A percentile compares a stretch with the other conserved stretches of the same genome.
phyloP scores from a whole-genome alignment of 2,888 invertebrate species.

The Drosophila ezoana region DNA sequence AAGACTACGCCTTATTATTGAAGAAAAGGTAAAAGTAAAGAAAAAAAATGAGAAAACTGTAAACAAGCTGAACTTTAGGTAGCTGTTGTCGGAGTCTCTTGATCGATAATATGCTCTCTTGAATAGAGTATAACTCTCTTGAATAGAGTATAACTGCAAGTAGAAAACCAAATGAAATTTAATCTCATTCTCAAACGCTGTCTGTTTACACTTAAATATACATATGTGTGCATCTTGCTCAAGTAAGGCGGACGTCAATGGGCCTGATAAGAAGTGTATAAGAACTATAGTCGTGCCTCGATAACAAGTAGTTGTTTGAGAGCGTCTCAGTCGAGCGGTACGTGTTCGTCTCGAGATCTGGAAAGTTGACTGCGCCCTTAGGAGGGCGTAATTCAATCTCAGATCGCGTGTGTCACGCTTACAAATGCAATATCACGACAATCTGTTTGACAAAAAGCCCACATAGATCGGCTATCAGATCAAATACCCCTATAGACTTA shows the following conservation, averaged over 20 bases:
- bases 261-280: conserved; percentile 38
- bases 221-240: neutral
- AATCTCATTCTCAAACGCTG: neutral
- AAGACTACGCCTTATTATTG: neutral
- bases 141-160: neutral
- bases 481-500: too few species aligned
- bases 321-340: conserved; percentile 21
- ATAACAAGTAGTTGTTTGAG: conserved; percentile 24
- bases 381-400: neutral
- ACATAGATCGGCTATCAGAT: too few species aligned
- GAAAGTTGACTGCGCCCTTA: neutral
- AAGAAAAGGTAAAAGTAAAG: neutral
- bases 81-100: too few species aligned
- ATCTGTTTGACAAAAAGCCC: neutral
- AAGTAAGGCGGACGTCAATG: neutral
- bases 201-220: conserved; percentile 8
- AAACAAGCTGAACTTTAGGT: too few species aligned
- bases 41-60: too few species aligned
- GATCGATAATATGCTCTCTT: too few species aligned
- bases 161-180: neutral
- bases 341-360: neutral
- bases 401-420: neutral
- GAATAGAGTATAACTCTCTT: too few species aligned
- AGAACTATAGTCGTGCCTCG: conserved; percentile 5
- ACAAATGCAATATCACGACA: conserved; percentile 18